phyloP scores from a whole-genome alignment of 2,113 vertebrate genomes.

The Pavo muticus region DNA sequence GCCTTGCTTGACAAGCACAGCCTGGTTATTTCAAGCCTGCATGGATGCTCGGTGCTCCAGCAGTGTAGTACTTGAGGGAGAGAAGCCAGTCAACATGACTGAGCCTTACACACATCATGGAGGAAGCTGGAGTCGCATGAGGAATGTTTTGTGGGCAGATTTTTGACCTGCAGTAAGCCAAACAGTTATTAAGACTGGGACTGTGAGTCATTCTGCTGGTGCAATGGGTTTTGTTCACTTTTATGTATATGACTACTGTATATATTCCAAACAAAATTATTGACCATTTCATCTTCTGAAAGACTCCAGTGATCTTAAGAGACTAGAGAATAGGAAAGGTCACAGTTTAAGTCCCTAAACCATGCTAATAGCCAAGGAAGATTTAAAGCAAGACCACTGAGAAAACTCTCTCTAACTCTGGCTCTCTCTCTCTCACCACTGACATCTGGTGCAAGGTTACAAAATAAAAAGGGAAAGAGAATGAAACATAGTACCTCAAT shows the following conservation, averaged over 20 bases:
- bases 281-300: background rate
- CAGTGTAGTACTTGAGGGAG: rapidly evolving
- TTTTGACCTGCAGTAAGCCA: background rate
- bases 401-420: background rate
- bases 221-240: background rate
- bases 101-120: rapidly evolving
- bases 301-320: background rate
- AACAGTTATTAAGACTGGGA: background rate
- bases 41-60: rapidly evolving
- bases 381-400: background rate
- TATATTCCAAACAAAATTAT: background rate
- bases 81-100: background rate
- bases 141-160: background rate
- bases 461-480: constrained; percentile 28
- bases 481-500: background rate
- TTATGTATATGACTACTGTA: background rate
- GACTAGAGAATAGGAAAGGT: background rate
- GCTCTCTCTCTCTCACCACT: rapidly evolving
- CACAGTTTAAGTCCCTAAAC: background rate
- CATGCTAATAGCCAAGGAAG: background rate
- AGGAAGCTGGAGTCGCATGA: background rate
- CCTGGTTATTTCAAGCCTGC: background rate
- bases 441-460: background rate
- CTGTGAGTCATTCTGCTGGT: background rate
- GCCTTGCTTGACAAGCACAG: background rate